These are phyloP conservation scores for Halictus quadricinctus DNA, from an alignment of 2,888 invertebrate species.

Conservation along the genomic window DNA sequence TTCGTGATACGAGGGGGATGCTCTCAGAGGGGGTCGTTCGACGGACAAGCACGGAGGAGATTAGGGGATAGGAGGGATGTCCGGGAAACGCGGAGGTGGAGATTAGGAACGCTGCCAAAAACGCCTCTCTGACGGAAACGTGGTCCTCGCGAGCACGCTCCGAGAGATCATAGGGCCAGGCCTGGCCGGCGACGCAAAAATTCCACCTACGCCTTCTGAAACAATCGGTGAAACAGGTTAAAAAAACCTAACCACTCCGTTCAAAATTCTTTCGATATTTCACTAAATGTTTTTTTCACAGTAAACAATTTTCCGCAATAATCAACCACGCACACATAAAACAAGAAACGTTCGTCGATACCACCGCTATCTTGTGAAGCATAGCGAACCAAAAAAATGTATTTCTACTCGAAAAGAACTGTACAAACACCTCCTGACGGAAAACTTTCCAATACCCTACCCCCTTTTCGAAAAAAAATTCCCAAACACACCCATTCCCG, in stretches of 20 bases:
- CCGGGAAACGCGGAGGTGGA: constrained; percentile 42
- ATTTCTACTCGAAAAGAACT: neutral
- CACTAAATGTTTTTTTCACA: no score
- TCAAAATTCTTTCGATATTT: neutral
- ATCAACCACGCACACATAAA: neutral
- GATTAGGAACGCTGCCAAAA: constrained; percentile 64
- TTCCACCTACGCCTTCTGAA: constrained; percentile 63
- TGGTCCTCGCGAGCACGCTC: constrained; percentile 62
- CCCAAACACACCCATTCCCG: neutral
- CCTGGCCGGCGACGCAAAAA: neutral
- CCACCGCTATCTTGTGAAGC: neutral
- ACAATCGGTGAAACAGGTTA: neutral
- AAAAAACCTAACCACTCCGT: neutral
- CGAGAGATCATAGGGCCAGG: constrained; percentile 66
- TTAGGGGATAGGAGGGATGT: constrained; percentile 10
- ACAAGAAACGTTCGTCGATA: neutral
- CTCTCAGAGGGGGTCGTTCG: constrained; percentile 32
- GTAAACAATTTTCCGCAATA: neutral
- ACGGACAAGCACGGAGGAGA: constrained; percentile 28
- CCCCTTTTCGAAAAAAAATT: neutral
- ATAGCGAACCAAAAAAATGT: neutral
- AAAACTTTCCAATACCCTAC: neutral
- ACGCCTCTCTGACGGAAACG: constrained; percentile 70
- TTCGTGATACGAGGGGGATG: constrained; percentile 6
- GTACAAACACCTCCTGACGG: neutral